A percentile compares a stretch with the other conserved stretches of the same genome.
These are phyloP conservation scores for Heliconius aoede DNA, from an alignment of 2,888 invertebrate genomes.

Conservation along the genomic window DNA sequence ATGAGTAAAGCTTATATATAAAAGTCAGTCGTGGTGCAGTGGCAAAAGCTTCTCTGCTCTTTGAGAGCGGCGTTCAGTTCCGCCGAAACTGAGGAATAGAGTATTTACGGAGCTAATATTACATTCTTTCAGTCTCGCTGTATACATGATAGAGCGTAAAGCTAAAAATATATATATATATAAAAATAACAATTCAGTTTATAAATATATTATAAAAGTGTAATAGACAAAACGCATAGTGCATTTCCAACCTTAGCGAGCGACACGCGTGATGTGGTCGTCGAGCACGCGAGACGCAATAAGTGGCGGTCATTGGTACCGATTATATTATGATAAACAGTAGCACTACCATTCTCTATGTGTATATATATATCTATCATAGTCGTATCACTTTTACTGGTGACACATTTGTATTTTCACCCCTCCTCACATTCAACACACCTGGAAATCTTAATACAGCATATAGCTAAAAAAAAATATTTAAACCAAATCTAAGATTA, in stretches of 20 bases:
- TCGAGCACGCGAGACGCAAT: conserved; percentile 27
- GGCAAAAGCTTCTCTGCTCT: no score
- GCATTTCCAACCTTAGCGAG: conserved; percentile 7
- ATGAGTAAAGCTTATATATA: no score
- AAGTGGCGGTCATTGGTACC: conserved; percentile 43
- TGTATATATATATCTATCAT: conserved; percentile 5
- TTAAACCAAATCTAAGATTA: no score
- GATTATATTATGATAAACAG: conserved; percentile 30
- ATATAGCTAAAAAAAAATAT: no score
- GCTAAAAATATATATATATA: background rate
- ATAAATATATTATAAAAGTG: background rate
- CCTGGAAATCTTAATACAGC: no score
- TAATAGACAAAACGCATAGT: background rate
- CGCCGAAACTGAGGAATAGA: background rate
- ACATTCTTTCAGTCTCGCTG: background rate
- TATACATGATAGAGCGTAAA: background rate
- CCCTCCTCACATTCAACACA: no score
- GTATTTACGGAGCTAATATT: background rate
- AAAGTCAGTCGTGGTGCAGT: no score
- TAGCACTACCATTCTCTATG: background rate
- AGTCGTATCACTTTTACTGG: background rate
- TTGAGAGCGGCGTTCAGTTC: no score
- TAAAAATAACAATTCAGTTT: background rate
- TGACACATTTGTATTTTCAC: no score
- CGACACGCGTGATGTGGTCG: conserved; percentile 32